Conservation (phyloP, 2,797 vertebrate genomes). For the Lagorchestes hirsutus region DNA sequence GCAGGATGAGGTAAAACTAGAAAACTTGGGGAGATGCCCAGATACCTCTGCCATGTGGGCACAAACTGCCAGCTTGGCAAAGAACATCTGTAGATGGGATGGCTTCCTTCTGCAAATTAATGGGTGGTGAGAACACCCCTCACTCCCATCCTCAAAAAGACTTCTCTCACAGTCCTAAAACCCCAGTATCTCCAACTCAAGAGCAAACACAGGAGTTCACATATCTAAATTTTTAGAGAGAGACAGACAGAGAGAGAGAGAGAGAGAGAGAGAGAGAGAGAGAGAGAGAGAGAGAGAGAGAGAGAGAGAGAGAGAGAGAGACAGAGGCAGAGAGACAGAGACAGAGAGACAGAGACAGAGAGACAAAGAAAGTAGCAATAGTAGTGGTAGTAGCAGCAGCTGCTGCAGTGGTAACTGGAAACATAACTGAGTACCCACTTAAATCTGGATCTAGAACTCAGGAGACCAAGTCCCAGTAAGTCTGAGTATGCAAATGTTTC, state of each 20-base stretch:
- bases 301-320: too few species aligned
- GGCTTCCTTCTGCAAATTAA: background rate
- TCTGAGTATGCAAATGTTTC: background rate
- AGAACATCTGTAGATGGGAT: background rate
- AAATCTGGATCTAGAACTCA: background rate
- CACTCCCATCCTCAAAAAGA: background rate
- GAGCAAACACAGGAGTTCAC: background rate
- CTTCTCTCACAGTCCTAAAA: background rate
- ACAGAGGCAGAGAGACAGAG: rapidly evolving
- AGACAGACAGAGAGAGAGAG: too few species aligned
- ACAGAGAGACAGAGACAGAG: background rate
- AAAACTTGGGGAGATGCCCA: background rate
- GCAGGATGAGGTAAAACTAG: background rate
- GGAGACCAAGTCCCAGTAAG: background rate
- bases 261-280: too few species aligned
- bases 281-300: too few species aligned
- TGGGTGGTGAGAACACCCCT: background rate
- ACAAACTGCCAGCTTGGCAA: background rate
- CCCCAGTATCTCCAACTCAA: background rate
- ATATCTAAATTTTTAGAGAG: background rate
- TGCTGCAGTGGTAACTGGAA: background rate
- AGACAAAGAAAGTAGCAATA: background rate
- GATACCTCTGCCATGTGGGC: background rate
- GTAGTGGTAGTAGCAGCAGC: background rate
- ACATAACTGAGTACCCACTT: background rate